These are phyloP conservation scores for Mystacornis crossleyi DNA, from an alignment of 2,113 vertebrate genomes.

Conservation along the genomic window DNA sequence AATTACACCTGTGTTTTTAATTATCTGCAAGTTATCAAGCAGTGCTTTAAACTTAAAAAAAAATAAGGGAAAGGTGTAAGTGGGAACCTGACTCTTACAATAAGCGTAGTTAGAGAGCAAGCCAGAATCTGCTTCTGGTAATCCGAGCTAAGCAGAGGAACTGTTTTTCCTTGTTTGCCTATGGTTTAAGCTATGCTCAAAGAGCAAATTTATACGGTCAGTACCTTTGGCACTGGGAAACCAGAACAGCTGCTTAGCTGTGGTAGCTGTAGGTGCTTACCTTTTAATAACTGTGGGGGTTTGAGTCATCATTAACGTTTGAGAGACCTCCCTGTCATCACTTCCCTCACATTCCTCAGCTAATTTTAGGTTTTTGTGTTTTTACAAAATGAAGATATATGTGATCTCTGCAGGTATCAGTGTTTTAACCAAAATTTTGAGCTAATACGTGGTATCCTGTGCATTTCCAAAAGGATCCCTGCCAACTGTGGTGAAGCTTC, in stretches of 20 bases:
- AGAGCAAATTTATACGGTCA: not conserved
- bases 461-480: not conserved
- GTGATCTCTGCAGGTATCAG: not conserved
- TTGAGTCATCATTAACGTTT: not conserved
- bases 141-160: not conserved
- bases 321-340: not conserved
- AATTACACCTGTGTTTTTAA: not conserved
- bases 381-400: not conserved
- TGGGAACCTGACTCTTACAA: not conserved
- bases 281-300: not conserved
- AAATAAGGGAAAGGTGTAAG: not conserved
- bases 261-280: not conserved
- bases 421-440: not conserved
- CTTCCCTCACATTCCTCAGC: not conserved
- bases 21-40: not conserved
- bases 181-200: not conserved
- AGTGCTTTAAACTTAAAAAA: not conserved
- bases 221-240: not conserved
- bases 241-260: not conserved
- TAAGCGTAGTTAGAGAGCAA: not conserved
- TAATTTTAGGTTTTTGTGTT: not conserved
- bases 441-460: rapidly evolving
- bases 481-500: not conserved
- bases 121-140: not conserved
- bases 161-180: not conserved